A percentile compares a stretch with the other conserved stretches of the same genome.
Conservation (phyloP, 1,140 invertebrate genomes). For the Drosophila navojoa region DNA sequence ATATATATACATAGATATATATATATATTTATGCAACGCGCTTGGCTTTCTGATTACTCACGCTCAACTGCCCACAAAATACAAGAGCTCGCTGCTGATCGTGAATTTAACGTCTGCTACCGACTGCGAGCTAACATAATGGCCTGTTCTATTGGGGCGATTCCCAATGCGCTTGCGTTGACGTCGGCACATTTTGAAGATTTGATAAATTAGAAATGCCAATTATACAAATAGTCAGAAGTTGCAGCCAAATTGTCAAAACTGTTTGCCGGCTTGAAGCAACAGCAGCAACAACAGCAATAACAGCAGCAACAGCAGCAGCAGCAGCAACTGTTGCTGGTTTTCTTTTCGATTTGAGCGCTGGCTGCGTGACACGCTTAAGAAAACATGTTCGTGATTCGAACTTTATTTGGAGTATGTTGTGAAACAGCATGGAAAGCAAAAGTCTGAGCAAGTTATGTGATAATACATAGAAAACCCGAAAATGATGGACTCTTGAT, state of each 20-base stretch:
- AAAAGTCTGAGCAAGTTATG: neutral
- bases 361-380: slow-evolving; percentile 3
- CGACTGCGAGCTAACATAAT: slow-evolving; percentile 52
- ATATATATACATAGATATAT: slow-evolving; percentile 43
- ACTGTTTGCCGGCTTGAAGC: slow-evolving; percentile 48
- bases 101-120: slow-evolving; percentile 60
- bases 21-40: slow-evolving; percentile 74
- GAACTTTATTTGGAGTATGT: neutral
- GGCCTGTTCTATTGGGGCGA: slow-evolving; percentile 42
- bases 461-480: no score
- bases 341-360: neutral
- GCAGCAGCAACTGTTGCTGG: slow-evolving; percentile 8
- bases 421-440: neutral
- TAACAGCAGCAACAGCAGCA: slow-evolving; percentile 2
- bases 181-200: slow-evolving; percentile 58
- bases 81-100: slow-evolving; percentile 60
- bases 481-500: neutral
- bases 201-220: slow-evolving; percentile 76
- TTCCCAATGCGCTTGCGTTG: slow-evolving; percentile 31
- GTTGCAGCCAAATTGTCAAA: slow-evolving; percentile 77
- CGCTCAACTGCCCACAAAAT: slow-evolving; percentile 64
- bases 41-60: slow-evolving; percentile 79
- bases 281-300: no score
- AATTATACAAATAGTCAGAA: slow-evolving; percentile 78
- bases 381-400: neutral